Conservation (phyloP, 2,113 vertebrate genomes). For the Brienomyrus longianalis region DNA sequence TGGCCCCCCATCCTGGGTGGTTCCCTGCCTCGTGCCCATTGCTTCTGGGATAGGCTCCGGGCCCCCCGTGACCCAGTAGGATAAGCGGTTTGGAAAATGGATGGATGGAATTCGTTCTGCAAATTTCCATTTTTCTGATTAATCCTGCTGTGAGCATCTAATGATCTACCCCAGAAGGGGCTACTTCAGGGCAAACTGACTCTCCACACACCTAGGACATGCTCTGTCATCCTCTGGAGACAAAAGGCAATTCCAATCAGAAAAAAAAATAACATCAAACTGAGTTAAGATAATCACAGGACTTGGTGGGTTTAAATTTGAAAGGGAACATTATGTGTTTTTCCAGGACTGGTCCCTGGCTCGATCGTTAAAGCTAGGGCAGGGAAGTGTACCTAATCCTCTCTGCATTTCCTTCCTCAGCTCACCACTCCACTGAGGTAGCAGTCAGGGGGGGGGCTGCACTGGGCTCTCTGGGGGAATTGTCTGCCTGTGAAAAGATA, state of each 20-base stretch:
- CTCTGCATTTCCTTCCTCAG: background rate
- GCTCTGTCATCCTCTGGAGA: background rate
- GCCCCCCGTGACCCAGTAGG: too few species aligned
- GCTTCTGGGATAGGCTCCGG: too few species aligned
- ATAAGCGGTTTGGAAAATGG: too few species aligned
- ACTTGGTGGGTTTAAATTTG: background rate
- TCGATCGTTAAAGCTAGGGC: background rate
- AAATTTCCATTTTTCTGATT: background rate
- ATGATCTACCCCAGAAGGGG: background rate
- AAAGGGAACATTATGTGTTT: background rate
- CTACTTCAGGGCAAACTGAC: background rate
- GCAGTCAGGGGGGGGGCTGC: background rate
- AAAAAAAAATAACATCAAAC: background rate
- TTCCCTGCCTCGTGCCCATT: too few species aligned
- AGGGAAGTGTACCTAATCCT: background rate
- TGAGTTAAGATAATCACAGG: background rate
- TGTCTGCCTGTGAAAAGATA: conserved; percentile 1
- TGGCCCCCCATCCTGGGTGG: too few species aligned
- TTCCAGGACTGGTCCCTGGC: background rate
- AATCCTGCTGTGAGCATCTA: background rate
- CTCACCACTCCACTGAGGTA: background rate
- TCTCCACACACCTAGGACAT: background rate
- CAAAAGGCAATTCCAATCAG: background rate
- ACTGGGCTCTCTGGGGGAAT: background rate
- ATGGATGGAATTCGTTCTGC: background rate